phyloP scores from a whole-genome alignment of 2,797 vertebrate species.

The Cetoscarus ocellatus region DNA sequence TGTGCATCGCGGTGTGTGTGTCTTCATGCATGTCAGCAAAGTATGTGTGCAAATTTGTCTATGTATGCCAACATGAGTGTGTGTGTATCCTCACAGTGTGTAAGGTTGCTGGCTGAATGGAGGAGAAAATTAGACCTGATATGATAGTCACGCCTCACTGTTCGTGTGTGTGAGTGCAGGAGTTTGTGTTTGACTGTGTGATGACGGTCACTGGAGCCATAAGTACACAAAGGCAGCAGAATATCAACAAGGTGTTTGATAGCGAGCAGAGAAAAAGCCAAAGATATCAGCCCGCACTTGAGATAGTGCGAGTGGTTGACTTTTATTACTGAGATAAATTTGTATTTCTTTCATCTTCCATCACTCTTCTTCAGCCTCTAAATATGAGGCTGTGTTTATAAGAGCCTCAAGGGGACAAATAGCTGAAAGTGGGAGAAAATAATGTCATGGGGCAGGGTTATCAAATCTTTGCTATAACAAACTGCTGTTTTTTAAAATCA shows the following conservation, averaged over 20 bases:
- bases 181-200: constrained; percentile 41
- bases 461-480: too few species aligned
- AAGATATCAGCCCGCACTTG: constrained; percentile 34
- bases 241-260: constrained; percentile 65
- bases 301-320: constrained; percentile 39
- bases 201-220: constrained; percentile 64
- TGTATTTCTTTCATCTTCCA: background rate
- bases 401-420: background rate
- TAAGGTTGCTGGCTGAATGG: constrained; percentile 82
- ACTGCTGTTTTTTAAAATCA: too few species aligned
- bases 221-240: constrained; percentile 66
- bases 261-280: constrained; percentile 42
- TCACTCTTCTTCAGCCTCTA: background rate
- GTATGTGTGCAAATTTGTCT: constrained; percentile 50
- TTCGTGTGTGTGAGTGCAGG: constrained; percentile 45
- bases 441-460: too few species aligned
- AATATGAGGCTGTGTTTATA: background rate
- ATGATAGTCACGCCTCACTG: constrained; percentile 83
- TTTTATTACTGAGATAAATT: constrained; percentile 21
- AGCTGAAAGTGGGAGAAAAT: background rate
- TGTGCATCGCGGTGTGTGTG: constrained; percentile 15
- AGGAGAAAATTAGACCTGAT: constrained; percentile 88
- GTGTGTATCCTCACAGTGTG: constrained; percentile 53
- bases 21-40: constrained; percentile 52
- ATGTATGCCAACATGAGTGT: constrained; percentile 21